Conservation (phyloP, 2,113 vertebrate species). For the Anoura caudifer region DNA sequence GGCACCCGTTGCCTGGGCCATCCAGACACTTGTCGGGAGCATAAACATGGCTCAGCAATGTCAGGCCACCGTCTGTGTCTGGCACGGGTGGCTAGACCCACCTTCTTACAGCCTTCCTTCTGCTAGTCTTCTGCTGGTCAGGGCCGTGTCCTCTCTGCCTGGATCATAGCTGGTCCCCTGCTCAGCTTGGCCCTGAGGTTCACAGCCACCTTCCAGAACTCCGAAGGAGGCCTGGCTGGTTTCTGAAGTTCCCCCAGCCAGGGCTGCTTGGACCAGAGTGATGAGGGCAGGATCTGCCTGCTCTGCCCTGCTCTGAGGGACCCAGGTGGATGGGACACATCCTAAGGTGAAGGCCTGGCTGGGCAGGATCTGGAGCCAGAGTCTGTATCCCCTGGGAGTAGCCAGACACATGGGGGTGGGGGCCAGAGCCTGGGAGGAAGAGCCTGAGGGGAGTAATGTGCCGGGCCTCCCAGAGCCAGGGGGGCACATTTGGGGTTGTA, state of each 20-base stretch:
- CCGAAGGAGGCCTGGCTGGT: neutral
- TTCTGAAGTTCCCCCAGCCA: neutral
- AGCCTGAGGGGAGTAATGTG: neutral
- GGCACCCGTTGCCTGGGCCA: slow-evolving; percentile 14
- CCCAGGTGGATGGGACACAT: neutral
- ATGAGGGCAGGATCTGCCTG: neutral
- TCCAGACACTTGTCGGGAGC: slow-evolving; percentile 42
- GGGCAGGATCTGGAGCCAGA: neutral
- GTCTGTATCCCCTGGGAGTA: neutral
- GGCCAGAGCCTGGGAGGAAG: neutral
- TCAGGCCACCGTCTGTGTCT: neutral
- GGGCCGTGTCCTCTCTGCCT: neutral
- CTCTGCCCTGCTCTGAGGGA: neutral
- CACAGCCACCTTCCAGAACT: neutral
- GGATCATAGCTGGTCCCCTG: neutral
- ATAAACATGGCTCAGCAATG: slow-evolving; percentile 26
- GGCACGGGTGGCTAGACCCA: neutral
- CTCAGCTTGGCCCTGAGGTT: neutral
- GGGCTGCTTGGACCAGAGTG: neutral
- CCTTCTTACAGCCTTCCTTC: neutral
- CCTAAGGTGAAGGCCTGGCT: neutral
- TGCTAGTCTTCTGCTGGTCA: neutral
- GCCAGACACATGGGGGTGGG: neutral
- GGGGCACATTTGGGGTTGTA: neutral
- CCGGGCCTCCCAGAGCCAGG: neutral